Evolutionary conservation across 2,888 invertebrate genomes (phyloP).

Genomic region (Tenthredo distinguenda): DNA sequence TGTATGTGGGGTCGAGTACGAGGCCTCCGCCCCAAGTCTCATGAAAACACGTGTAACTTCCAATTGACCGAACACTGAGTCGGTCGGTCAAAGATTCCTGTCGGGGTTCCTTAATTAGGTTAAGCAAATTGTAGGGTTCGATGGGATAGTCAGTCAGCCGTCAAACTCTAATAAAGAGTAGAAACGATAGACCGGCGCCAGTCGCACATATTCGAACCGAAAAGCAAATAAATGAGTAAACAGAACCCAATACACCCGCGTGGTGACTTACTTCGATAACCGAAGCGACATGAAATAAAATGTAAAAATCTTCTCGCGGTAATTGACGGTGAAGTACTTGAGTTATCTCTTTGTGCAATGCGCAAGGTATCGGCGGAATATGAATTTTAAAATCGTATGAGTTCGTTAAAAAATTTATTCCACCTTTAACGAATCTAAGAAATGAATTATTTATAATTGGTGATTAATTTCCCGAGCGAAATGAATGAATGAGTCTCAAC

Average conservation of each 20-base stretch:
- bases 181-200: slow-evolving; percentile 10
- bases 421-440: background rate
- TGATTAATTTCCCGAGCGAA: slow-evolving; percentile 9
- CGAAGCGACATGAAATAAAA: background rate
- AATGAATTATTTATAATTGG: slow-evolving; percentile 30
- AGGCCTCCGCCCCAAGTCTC: slow-evolving; percentile 56
- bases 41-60: slow-evolving; percentile 74
- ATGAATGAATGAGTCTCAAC: background rate
- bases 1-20: background rate
- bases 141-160: slow-evolving; percentile 9
- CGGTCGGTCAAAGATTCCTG: slow-evolving; percentile 66
- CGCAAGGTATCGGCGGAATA: background rate
- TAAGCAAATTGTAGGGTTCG: slow-evolving; percentile 66
- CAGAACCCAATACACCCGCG: background rate
- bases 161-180: slow-evolving; percentile 35
- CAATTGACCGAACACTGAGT: slow-evolving; percentile 67
- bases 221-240: background rate
- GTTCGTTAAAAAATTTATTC: background rate
- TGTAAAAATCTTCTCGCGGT: background rate
- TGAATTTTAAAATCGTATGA: background rate
- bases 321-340: background rate
- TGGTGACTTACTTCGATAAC: background rate
- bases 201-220: background rate
- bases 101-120: slow-evolving; percentile 67
- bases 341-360: slow-evolving; percentile 2